Percentiles rank a stretch among this genome's conserved stretches.
Conservation (phyloP, 1,140 invertebrate species). For the Pectinophora gossypiella region DNA sequence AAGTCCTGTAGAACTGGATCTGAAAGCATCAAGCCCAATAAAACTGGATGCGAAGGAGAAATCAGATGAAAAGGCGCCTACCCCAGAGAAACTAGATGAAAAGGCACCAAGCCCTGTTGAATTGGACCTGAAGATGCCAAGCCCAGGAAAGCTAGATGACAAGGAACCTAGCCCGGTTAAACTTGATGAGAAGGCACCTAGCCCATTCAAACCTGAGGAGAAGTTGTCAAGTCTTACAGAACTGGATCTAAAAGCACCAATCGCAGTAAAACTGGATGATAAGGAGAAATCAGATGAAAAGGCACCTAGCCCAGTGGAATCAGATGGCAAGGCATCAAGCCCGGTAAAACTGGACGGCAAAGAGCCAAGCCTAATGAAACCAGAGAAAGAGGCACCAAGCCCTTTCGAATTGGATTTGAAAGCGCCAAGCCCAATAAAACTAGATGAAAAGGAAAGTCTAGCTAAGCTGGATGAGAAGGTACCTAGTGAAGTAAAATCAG, state of each 20-base stretch:
- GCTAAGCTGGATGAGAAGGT: background rate
- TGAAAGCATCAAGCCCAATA: background rate
- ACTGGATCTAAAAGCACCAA: background rate
- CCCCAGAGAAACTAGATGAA: slow-evolving; percentile 1
- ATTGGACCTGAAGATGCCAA: background rate
- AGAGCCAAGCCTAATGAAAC: slow-evolving; percentile 5
- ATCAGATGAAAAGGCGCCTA: slow-evolving; percentile 5
- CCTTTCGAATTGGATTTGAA: background rate
- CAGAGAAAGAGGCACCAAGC: background rate
- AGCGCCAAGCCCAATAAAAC: slow-evolving; percentile 10
- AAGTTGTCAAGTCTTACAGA: too few relatives aligned
- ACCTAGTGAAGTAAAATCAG: background rate
- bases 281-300: slow-evolving; percentile 7
- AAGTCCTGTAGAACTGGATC: background rate
- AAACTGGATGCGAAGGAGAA: slow-evolving; percentile 3
- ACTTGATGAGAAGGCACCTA: slow-evolving; percentile 5
- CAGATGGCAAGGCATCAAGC: slow-evolving; percentile 6
- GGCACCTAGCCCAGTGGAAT: background rate
- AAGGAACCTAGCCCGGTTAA: slow-evolving; percentile 1
- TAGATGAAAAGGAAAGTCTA: background rate
- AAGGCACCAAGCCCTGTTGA: slow-evolving; percentile 9
- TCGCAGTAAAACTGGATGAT: background rate
- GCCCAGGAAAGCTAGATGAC: background rate
- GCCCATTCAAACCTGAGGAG: background rate
- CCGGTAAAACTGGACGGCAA: background rate